Base-by-base conservation (phyloP, 2,797 vertebrate species). In the Chelon auratus region DNA sequence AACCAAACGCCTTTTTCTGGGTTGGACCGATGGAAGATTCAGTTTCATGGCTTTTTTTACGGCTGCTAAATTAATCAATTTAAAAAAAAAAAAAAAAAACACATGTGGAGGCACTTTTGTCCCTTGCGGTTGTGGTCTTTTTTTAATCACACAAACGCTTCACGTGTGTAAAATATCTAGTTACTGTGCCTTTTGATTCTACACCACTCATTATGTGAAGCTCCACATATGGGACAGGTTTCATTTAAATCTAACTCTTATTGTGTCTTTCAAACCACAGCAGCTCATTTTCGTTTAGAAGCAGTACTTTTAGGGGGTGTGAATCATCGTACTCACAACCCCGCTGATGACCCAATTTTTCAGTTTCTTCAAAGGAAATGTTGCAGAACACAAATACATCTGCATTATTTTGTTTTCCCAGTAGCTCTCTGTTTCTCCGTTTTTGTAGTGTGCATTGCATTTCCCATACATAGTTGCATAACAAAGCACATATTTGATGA, bases 1-100 rank as follows among this genome's bases (percentile, higher is more conserved):
- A 53, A 37, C 22, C 48, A 68, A 72, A 73, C 48, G 75, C 47
- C 60, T 42, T 43, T 61, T 37, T 77, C 68, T 65, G 45, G 55
- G 50, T 55, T 55, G 33, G 70, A 57, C 52, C 8, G 20, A 75
- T 53, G 18, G 42, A 63, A 52, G 65, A 73, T 81, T 64, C 24
- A 22, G 57, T 82, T 89, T 89, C 78, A 66, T 43, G 61, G 64
- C 20, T 48, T 54, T 48, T 75, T 72, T 47, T 77, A 58, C 62
- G 45, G 33, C 17, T 77, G 53, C 40, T 33, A 20, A 72, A 78
- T 80, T 22, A 71, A 76, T 83, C 61, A 33, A n/a, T 75, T 58
- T 65, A 2, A 2, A 2, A 24, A 24, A 24, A 5, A 69, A 33
- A 33, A 5, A 43, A 7, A 68, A 76, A 12, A 10, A 53, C 63